These are phyloP conservation scores for Platysternon megacephalum DNA, from an alignment of 2,113 vertebrate species.

Conservation along the genomic window DNA sequence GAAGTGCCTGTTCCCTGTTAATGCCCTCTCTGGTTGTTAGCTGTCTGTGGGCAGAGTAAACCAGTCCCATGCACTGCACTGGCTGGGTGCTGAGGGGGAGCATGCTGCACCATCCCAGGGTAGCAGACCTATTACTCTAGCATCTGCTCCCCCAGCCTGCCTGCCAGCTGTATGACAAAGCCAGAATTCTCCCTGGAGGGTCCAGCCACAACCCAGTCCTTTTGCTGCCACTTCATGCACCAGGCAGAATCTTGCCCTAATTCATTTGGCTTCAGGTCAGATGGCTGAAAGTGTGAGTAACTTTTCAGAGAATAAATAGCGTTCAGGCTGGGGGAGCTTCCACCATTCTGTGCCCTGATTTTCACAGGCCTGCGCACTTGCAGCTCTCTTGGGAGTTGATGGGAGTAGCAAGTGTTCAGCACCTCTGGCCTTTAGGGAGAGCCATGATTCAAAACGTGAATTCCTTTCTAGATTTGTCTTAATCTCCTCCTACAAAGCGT, in stretches of 20 bases:
- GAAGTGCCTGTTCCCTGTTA: no score
- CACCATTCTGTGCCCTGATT: background rate
- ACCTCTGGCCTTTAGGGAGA: background rate
- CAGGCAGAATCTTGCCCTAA: background rate
- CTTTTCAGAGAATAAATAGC: background rate
- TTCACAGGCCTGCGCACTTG: background rate
- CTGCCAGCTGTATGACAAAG: background rate
- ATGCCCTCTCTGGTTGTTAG: no score
- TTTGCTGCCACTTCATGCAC: background rate
- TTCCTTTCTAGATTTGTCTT: background rate
- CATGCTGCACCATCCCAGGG: background rate
- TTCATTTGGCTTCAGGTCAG: background rate
- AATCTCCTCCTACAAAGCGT: background rate
- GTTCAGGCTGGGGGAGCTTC: background rate
- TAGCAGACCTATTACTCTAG: background rate
- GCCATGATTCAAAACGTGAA: conserved; percentile 14
- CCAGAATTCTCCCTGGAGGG: background rate
- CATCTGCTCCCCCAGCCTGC: background rate
- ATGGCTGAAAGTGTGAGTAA: background rate
- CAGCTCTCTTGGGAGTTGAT: background rate
- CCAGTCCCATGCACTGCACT: no score
- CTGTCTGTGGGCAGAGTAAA: no score
- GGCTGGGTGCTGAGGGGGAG: no score
- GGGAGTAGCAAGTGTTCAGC: background rate
- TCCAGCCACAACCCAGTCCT: background rate